Base-by-base conservation (phyloP, 2,113 vertebrate species). In the Erpornis zantholeuca region DNA sequence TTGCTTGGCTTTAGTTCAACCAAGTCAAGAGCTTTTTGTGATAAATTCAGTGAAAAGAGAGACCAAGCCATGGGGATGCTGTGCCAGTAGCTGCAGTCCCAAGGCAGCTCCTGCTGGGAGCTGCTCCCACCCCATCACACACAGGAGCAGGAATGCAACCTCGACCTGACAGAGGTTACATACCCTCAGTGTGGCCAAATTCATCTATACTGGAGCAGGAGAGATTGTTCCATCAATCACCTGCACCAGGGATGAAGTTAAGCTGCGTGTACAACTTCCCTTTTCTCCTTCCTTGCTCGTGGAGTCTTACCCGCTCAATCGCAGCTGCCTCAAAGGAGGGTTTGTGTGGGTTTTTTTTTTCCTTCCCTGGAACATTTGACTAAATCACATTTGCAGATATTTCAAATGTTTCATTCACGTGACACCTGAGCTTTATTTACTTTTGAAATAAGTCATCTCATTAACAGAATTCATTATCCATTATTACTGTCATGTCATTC, bases 401-500 rank as follows among this genome's bases (percentile, higher is more conserved):
- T 95, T 93, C 81, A 84, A 77, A 89, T 75, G 95, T 94, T 96
- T 96, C 78, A 79, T 91, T 65, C 91, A 93, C 92, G 53, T 95
- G 96, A 95, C 92, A 96, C 89, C 90, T 96, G 94, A 93, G 96
- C 91, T 95, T 97, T 96, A 97, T 97, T 97, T 97, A 94, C 89
- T 91, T 95, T 96, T 57, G 87, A 96, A 97, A 96, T 95, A 97
- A 95, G 94, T 96, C 96, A 96, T 91, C 95, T 96, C 92, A 93
- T 96, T 96, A 96, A 93, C 80, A 94, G 95, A 95, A 96, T 94
- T 93, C 94, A 96, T 96, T 96, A 96, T 95, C 95, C 95, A 95
- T 96, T 95, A 96, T 96, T 96, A 97, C 96, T 97, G 96, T 97
- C 96, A 96, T 97, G 95, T 97, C 94, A 97, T 91, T 94, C 90